Evolutionary conservation across 2,113 vertebrate species (phyloP).

Genomic region (Platycercus adscitus): DNA sequence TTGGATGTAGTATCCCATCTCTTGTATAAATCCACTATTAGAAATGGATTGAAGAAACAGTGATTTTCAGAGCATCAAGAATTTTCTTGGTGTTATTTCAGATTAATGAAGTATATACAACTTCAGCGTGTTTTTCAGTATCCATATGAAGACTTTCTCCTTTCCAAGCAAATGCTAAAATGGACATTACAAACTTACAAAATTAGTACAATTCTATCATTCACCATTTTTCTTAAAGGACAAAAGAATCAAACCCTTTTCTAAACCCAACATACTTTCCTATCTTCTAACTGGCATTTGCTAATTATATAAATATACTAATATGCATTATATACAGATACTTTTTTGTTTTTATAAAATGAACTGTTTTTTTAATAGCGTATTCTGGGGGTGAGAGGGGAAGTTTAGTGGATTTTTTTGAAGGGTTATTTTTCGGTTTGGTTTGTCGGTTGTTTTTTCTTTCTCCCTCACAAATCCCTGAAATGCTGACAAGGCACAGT

Average conservation of each 20-base stretch:
- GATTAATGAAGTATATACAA: background rate
- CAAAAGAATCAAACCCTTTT: background rate
- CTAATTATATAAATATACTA: background rate
- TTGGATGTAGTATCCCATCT: background rate
- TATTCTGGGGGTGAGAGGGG: background rate
- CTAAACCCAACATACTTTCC: background rate
- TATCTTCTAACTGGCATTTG: background rate
- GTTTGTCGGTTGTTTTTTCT: background rate
- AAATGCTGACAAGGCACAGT: background rate
- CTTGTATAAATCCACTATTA: background rate
- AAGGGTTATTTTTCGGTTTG: background rate
- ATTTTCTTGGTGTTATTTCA: background rate
- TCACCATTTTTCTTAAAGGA: background rate
- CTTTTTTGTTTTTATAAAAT: background rate
- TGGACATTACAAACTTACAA: background rate
- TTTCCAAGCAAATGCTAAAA: background rate
- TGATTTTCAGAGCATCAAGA: background rate
- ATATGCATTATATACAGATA: rapidly evolving
- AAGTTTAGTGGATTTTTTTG: background rate
- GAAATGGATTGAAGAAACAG: background rate
- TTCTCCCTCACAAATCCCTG: background rate
- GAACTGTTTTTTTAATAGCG: background rate
- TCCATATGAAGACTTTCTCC: background rate
- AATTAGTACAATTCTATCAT: background rate
- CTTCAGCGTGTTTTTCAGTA: background rate